Evolutionary conservation across 1,140 invertebrate species (phyloP), one percentile per base, ranked within the genome.

Genomic region (Ceratina japonica): DNA sequence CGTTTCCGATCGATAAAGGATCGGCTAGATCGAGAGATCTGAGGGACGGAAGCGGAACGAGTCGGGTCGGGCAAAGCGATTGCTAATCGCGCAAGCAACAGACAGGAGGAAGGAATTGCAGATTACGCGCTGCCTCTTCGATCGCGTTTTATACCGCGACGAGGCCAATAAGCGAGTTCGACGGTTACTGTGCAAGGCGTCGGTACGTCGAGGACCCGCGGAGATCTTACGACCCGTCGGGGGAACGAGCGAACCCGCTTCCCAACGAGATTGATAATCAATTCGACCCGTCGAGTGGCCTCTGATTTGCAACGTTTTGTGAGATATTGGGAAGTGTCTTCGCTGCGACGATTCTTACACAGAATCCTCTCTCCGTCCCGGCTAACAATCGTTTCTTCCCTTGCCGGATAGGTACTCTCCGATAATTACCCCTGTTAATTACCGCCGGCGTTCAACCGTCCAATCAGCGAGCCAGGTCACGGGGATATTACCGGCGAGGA

Each of bases 391-490:
- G 52, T 31, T 24, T 58, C 59, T n/a, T 64, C 24, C n/a, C 12
- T 27, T 27, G 2, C 12, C 12, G 37, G 37, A 44, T 44, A 44
- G 2, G 37, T 0, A 16, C 8, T 37, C 22, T 16, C n/a, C 20
- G 24, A 78, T 64, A 81, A 81, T 81, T 81, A 81, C 61, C 52
- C 8, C 65, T 59, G 52, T 72, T 77, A 81, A 81, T 77, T 78
- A 72, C 24, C 62, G n/a, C 20, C 51, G 51, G 20, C 16, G 37
- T 37, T 52, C 54, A 61, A 69, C 61, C 44, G 13, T 58, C 66
- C 61, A 78, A 81, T 81, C 66, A 65, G 20, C 66, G 27, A 37
- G 16, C n/a, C 7, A 3, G 63, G 64, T 62, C 62, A 66, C 22
- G 0, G 37, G 16, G 52, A 79, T 31, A 24, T 49, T 22, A 62